Base-by-base conservation (phyloP, 2,113 vertebrate genomes). In the Strix uralensis region DNA sequence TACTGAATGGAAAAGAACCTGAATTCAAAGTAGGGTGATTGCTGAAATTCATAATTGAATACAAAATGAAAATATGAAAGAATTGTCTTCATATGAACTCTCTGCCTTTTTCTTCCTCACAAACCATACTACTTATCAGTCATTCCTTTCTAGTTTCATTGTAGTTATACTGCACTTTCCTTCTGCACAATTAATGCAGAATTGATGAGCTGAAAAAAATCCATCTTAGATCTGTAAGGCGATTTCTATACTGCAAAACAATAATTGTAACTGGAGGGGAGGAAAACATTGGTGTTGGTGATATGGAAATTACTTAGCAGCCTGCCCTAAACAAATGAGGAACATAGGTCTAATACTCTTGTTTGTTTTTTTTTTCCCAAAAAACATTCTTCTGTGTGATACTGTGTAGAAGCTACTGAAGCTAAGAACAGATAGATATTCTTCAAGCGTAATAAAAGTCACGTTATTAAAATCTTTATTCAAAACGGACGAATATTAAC, bases 291-390 rank as follows among this genome's bases (percentile, higher is more conserved):
- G 29, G 4, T 82, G 34, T 27, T 47, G 10, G 15, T 87, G 42
- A 7, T 77, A 11, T 49, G 88, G 62, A 72, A 93, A 86, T 82
- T 44, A 61, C 11, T 61, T 70, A 54, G 36, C 36, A 69, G 27
- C 7, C 16, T 1, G 1, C 32, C 19, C 12, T 18, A 4, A 58
- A 78, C 75, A 30, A 36, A 5, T 2, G 1, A 61, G 18, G 10
- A 81, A 34, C 9, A 2, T 15, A 34, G 16, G 3, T 91, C 27
- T 81, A 42, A 38, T 74, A 47, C 46, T 47, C 20, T 16, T 8
- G 38, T 22, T 36, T 36, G n/a, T 14, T 59, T 25, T 46, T 25
- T 16, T 5, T 4, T 21, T 38, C 29, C 26, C 13, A 26, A 55
- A 49, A 55, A 55, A 49, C 66, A 66, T 4, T 84, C 10, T 65